A percentile compares a stretch with the other conserved stretches of the same genome.
These are phyloP conservation scores for Haemorhous mexicanus DNA, from an alignment of 2,113 vertebrate genomes.

Conservation along the genomic window DNA sequence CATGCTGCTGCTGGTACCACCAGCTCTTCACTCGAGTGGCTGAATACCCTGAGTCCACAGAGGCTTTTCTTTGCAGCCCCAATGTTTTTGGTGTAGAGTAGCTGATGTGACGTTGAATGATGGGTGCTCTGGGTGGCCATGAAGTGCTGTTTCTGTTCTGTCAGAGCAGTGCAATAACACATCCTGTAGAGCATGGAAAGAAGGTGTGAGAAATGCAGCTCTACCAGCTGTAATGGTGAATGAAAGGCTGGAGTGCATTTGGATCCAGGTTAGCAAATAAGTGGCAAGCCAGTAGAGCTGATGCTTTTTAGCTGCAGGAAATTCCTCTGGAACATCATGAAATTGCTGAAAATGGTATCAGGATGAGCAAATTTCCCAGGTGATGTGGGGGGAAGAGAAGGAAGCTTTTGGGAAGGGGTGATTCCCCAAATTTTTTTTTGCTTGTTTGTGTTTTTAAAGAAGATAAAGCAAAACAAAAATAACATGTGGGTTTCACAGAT, in stretches of 20 bases:
- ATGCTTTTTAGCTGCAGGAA: neutral
- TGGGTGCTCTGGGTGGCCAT: neutral
- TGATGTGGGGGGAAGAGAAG: neutral
- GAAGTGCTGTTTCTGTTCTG: neutral
- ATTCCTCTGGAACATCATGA: fast-evolving
- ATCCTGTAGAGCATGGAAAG: fast-evolving
- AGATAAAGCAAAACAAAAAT: neutral
- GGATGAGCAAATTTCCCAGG: neutral
- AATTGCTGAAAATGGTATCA: neutral
- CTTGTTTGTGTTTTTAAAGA: neutral
- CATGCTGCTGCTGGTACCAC: fast-evolving
- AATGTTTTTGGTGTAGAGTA: neutral
- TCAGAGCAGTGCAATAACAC: neutral
- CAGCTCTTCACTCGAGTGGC: too few species aligned
- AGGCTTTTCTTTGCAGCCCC: neutral
- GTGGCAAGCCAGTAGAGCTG: neutral
- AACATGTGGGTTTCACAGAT: fast-evolving
- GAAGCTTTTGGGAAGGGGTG: neutral
- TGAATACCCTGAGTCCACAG: neutral
- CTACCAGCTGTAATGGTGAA: neutral
- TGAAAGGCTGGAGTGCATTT: neutral
- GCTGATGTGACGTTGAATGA: fast-evolving
- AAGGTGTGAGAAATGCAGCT: neutral
- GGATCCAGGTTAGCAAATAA: neutral
- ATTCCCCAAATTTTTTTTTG: too few species aligned